phyloP scores from a whole-genome alignment of 2,888 invertebrate genomes.

The Seladonia tumulorum region DNA sequence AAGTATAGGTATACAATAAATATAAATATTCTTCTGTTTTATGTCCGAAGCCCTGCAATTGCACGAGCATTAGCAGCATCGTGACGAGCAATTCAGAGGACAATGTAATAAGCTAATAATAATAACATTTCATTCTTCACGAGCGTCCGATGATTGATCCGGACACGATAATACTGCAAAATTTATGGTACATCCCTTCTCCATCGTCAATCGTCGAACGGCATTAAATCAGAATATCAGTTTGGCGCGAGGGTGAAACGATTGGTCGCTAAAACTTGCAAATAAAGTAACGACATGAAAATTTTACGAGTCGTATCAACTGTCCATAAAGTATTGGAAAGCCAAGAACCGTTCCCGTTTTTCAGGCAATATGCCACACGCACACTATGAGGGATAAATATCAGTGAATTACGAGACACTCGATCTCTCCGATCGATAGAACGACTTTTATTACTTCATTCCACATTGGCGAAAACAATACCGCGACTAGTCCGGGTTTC shows the following conservation, averaged over 20 bases:
- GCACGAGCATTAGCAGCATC: not conserved
- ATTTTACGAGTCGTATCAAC: slow-evolving; percentile 30
- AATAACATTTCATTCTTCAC: no score
- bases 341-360: slow-evolving; percentile 20
- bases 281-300: slow-evolving; percentile 27
- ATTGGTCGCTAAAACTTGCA: not conserved
- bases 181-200: not conserved
- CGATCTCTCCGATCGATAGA: not conserved
- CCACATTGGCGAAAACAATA: not conserved
- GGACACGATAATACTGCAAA: not conserved
- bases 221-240: not conserved
- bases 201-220: not conserved
- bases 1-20: no score
- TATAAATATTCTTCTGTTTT: no score
- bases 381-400: not conserved
- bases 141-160: no score
- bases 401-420: not conserved
- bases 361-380: not conserved
- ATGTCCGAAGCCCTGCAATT: no score
- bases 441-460: not conserved
- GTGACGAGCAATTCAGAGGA: not conserved
- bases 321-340: slow-evolving; percentile 1
- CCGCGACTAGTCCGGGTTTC: not conserved
- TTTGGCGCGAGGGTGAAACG: not conserved
- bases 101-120: no score